Base-by-base conservation (phyloP, 2,797 vertebrate genomes). In the Gallirallus australis region DNA sequence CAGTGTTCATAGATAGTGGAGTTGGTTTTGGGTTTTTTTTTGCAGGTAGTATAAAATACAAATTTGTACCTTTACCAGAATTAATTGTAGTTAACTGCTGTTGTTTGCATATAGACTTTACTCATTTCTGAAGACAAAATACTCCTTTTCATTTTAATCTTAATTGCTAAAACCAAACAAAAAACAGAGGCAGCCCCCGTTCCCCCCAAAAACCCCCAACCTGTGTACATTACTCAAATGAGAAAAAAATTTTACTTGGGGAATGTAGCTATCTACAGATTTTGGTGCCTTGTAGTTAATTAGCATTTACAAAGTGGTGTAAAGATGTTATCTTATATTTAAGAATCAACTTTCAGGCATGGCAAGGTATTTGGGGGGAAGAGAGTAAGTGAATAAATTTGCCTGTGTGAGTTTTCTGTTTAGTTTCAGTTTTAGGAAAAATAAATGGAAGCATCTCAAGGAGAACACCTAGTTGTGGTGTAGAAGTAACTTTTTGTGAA, bases 391-490 rank as follows among this genome's bases (percentile, higher is more conserved):
- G 15, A 35, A 6, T 66, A 39, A 16, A 47, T 71, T 60, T 75
- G 48, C 7, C 8, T 65, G 13, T 64, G 12, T 59, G 39, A 1
- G 6, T 7, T 54, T 68, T 87, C 63, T 59, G 31, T 52, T 91
- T 72, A 23, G 4, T 37, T 85, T 82, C 85, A 28, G 2, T 33
- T 84, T 82, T 59, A 76, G 60, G n/a, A 93, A 56, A 86, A 87
- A 45, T 13, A 40, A 75, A 59, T 52, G 9, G 18, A 64, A 71
- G 27, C 1, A 3, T 90, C 15, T 77, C 21, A 70, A 66, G 33
- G 15, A 61, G 13, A 76, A 31, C 4, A 3, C 14, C 12, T 15
- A 59, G 72, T 57, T 86, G 27, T 0, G 0, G 8, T 33, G 3
- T 60, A 27, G 39, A 39, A 77, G 53, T 37, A 88, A 75, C 18